Conservation (phyloP, 2,888 invertebrate genomes). For the Bombylius major region DNA sequence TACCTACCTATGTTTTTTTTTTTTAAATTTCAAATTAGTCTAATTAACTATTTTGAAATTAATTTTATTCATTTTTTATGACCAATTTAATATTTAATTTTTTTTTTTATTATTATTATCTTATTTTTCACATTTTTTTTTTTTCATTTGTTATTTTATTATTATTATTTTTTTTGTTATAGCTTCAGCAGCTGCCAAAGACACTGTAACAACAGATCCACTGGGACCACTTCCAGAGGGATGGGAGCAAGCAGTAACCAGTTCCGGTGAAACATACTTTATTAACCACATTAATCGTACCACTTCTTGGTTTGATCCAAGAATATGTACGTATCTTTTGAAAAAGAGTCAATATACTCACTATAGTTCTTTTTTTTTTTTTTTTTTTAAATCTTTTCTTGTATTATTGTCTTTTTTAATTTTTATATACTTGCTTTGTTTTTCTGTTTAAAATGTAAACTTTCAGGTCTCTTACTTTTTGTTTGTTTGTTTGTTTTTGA, state of each 20-base stretch:
- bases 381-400: constrained; percentile 20
- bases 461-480: background rate
- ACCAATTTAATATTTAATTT: too few species aligned
- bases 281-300: constrained; percentile 87
- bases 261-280: constrained; percentile 68
- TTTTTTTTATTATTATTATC: too few species aligned
- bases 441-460: background rate
- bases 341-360: background rate
- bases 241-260: constrained; percentile 86
- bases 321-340: constrained; percentile 72
- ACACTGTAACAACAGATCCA: constrained; percentile 23
- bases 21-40: too few species aligned
- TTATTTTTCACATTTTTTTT: too few species aligned
- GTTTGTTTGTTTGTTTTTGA: too few species aligned
- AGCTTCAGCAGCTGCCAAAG: constrained; percentile 12
- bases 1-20: too few species aligned
- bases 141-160: too few species aligned
- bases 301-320: constrained; percentile 96
- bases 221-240: constrained; percentile 78
- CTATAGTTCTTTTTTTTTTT: constrained; percentile 13
- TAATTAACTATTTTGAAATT: too few species aligned
- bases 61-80: background rate
- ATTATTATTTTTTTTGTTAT: background rate
- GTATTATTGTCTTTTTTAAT: constrained; percentile 5
- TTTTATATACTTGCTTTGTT: background rate